Evolutionary conservation across 2,888 invertebrate species (phyloP).

Genomic region (Plebejus anna): DNA sequence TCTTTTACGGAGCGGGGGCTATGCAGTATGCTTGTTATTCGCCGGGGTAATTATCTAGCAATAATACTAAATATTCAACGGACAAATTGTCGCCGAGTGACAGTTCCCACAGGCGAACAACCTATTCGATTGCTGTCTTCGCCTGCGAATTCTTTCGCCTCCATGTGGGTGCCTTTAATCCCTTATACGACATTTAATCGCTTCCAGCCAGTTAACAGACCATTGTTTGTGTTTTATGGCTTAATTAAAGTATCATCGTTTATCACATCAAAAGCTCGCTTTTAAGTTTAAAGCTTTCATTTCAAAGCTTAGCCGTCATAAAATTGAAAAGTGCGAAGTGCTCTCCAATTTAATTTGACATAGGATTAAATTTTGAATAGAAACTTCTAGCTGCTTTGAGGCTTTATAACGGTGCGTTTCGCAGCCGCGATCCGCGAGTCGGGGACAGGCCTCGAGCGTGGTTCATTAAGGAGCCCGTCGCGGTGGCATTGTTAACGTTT

Average conservation of each 20-base stretch:
- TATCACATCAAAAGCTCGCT: not conserved
- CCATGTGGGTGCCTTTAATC: not conserved
- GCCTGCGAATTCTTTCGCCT: constrained; percentile 18
- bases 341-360: not conserved
- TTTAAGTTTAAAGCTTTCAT: not conserved
- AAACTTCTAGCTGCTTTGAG: constrained; percentile 19
- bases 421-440: constrained; percentile 34
- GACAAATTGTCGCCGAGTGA: constrained; percentile 64
- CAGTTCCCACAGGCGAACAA: constrained; percentile 44
- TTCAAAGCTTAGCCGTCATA: constrained; percentile 10
- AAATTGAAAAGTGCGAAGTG: constrained; percentile 18
- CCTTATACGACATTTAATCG: constrained; percentile 2
- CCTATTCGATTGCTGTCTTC: not conserved
- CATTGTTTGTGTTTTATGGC: not conserved
- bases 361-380: constrained; percentile 23
- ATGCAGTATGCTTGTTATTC: constrained; percentile 63
- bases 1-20: constrained; percentile 70
- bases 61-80: constrained; percentile 65
- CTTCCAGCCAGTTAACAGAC: not conserved
- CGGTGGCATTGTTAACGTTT: constrained; percentile 73
- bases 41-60: constrained; percentile 68
- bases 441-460: constrained; percentile 46
- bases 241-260: not conserved
- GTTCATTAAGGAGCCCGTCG: constrained; percentile 72
- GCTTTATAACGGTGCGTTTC: constrained; percentile 31